A percentile compares a stretch with the other conserved stretches of the same genome.
These are phyloP conservation scores for Drosophila baimaii DNA, from an alignment of 1,140 invertebrate genomes.

Conservation along the genomic window DNA sequence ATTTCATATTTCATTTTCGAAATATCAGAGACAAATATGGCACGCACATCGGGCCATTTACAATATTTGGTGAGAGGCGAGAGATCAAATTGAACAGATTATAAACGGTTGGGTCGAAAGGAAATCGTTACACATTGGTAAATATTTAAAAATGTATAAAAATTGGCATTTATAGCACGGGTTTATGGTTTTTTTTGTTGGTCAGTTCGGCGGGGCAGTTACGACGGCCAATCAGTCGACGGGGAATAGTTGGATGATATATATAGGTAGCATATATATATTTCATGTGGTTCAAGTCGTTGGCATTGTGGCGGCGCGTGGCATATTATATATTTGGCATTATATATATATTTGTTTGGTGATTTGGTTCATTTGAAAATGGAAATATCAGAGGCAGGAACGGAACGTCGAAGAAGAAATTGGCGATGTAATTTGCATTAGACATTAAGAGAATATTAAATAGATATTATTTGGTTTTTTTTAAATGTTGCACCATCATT, in stretches of 20 bases:
- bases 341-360: slow-evolving; percentile 16
- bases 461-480: slow-evolving; percentile 33
- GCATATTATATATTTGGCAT: slow-evolving; percentile 35
- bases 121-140: slow-evolving; percentile 25
- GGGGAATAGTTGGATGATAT: slow-evolving; percentile 59
- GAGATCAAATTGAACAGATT: slow-evolving; percentile 26
- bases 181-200: slow-evolving; percentile 31
- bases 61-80: slow-evolving; percentile 26
- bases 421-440: slow-evolving; percentile 62
- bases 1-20: slow-evolving; percentile 8
- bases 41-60: slow-evolving; percentile 39
- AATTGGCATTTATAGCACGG: slow-evolving; percentile 16
- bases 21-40: slow-evolving; percentile 39
- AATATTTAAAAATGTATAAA: slow-evolving; percentile 29
- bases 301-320: slow-evolving; percentile 62
- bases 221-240: slow-evolving; percentile 76
- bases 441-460: slow-evolving; percentile 44
- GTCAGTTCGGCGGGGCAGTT: slow-evolving; percentile 68
- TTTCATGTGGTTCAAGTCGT: slow-evolving; percentile 26
- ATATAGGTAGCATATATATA: slow-evolving; percentile 31
- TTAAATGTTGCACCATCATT: slow-evolving; percentile 67
- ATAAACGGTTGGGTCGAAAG: slow-evolving; percentile 11
- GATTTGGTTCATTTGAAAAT: slow-evolving; percentile 33
- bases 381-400: slow-evolving; percentile 77
- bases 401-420: slow-evolving; percentile 78